Evolutionary conservation across 2,797 vertebrate genomes (phyloP), one percentile per base, ranked within the genome.

Genomic region (Tympanoctomys barrerae): DNA sequence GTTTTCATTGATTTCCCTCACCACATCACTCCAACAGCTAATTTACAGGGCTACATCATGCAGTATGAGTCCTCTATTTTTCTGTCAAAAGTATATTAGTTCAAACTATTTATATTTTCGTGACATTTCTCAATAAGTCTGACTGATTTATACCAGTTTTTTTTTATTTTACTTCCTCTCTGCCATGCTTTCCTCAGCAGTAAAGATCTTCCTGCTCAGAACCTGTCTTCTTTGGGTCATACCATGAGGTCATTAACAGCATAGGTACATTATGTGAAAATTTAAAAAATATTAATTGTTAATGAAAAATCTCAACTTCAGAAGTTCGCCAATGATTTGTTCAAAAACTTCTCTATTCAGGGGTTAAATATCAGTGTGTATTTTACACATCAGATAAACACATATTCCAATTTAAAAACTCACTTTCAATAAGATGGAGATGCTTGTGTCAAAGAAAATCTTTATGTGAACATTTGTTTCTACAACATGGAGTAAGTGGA

Each of bases 281-380:
- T n/a, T 71, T 28, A 71, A 77, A 26, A 57, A 59, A 54, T 71
- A n/a, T 28, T 77, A 36, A 84, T 87, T 94, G 94, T 66, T 7
- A 79, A 64, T 88, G 8, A 64, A 52, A 24, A 71, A 59, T 91
- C 22, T 81, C 46, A 71, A 28, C 26, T 28, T 66, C 21, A 7
- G 66, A 26, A 92, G 5, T 70, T 68, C 85, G 1, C 3, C 33
- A 49, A 39, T 59, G 39, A 68, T 70, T 93, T 93, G 10, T 9
- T 42, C 0, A 49, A 49, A 70, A 87, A 68, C 9, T 22, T 33
- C 33, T 42, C 0, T 5, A 36, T 54, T 14, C 86, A 90, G 3
- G 54, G 6, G 4, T 66, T 90, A 64, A 10, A 59, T n/a, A 21
- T 7, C 73, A 82, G 33, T 0, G 94, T 91, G 5, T 2, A 39